Evolutionary conservation across 2,888 invertebrate genomes (phyloP).

Genomic region (Drosophila nr. fundita): DNA sequence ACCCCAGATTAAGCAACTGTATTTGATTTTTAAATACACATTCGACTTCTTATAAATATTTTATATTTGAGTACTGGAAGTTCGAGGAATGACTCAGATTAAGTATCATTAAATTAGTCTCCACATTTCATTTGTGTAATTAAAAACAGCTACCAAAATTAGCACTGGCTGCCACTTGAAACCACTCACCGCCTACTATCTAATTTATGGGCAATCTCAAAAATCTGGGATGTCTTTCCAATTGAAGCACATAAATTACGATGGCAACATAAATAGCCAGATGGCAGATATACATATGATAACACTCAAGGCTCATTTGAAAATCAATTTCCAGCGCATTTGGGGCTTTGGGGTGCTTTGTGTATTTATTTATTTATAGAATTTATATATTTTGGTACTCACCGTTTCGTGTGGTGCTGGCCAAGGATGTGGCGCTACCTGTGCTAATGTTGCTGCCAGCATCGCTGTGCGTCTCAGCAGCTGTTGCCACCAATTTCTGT

Average conservation of each 20-base stretch:
- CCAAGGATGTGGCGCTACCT: conserved; percentile 58
- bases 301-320: conserved; percentile 43
- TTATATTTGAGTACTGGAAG: not conserved
- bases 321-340: conserved; percentile 67
- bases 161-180: conserved; percentile 29
- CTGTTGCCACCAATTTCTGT: conserved; percentile 59
- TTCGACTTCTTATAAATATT: not conserved
- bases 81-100: not conserved
- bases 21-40: not conserved
- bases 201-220: conserved; percentile 51
- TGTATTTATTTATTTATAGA: conserved; percentile 40
- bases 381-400: conserved; percentile 37
- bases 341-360: conserved; percentile 30
- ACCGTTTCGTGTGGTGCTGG: conserved; percentile 76
- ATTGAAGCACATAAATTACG: conserved; percentile 23
- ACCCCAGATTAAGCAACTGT: not conserved
- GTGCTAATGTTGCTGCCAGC: conserved; percentile 40
- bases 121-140: conserved; percentile 27
- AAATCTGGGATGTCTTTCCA: conserved; percentile 10
- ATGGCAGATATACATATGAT: conserved; percentile 20
- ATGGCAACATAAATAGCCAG: conserved; percentile 7
- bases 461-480: conserved; percentile 35
- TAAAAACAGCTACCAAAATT: conserved; percentile 32
- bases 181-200: conserved; percentile 23
- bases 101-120: not conserved